Conservation (phyloP, 2,797 vertebrate genomes). For the Petrocephalus sullivani region DNA sequence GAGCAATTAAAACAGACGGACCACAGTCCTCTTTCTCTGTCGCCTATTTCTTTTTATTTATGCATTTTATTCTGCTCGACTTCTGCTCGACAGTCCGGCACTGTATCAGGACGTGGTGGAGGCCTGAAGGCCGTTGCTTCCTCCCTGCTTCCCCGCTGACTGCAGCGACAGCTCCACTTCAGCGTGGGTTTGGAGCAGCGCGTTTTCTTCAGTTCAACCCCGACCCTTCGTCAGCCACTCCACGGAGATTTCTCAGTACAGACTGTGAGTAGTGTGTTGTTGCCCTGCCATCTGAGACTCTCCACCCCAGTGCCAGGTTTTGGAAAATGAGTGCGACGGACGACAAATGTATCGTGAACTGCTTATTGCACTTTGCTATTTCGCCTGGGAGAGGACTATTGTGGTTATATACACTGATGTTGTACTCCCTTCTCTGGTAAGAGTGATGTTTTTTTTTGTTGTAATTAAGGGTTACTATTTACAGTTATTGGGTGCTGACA, state of each 20-base stretch:
- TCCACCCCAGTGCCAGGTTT: background rate
- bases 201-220: background rate
- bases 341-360: background rate
- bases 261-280: background rate
- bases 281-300: background rate
- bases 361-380: background rate
- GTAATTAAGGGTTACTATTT: too few relatives aligned
- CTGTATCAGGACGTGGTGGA: background rate
- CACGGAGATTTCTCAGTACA: background rate
- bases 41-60: background rate
- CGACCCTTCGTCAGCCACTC: background rate
- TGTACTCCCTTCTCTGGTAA: too few relatives aligned
- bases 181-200: background rate
- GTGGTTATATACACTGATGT: background rate
- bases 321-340: background rate
- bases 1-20: background rate
- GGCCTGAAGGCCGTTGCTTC: background rate
- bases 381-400: background rate
- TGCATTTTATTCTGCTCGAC: background rate
- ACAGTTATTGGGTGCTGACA: too few relatives aligned
- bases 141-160: background rate
- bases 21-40: background rate
- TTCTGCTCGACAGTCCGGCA: too few relatives aligned
- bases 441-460: too few relatives aligned
- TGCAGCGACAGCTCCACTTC: background rate